Base-by-base conservation (phyloP, 2,113 vertebrate genomes). In the Triplophysa siluroides region DNA sequence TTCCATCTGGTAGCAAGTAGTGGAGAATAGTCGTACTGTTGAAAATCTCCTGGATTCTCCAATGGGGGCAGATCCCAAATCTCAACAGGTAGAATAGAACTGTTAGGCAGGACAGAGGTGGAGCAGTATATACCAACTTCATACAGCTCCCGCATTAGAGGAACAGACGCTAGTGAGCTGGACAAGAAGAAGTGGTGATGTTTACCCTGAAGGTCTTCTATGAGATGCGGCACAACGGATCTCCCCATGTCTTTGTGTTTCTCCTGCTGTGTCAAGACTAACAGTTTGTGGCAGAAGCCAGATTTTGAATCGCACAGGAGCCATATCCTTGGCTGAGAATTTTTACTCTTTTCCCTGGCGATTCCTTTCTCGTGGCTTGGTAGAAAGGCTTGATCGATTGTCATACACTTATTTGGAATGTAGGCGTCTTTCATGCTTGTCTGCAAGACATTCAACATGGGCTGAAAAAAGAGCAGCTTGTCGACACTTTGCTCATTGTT, bases 221-320 rank as follows among this genome's bases (percentile, higher is more conserved):
- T 75, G 23, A 94, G 86, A 21, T 88, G 78, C 0, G 85, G 87
- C 3, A 93, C 91, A 43, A 94, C 91, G 0, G 64, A 83, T 68
- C 83, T 87, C 6, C 91, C 92, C 0, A 77, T 21, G 24, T 89
- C 88, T 68, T 54, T 23, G 66, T 76, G 58, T 23, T 84, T 91
- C 10, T 80, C 76, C 23, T 81, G 67, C 23, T 63, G 62, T n/a
- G 79, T 81, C 78, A 91, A 85, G 67, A 94, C 85, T 65, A 88
- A 86, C 58, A 93, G 54, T 19, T 90, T 90, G 76, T 94, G 93
- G 83, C 93, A 94, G 81, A 92, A 94, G 12, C 93, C 93, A 0
- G 93, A 93, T 81, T 93, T 94, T 26, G 93, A 94, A 81, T 94
- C 93, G 8, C 92, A 94, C 47, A 94, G 88, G 38, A 94, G 89